These are phyloP conservation scores for Xanthia icteritia DNA, from an alignment of 2,888 invertebrate species.

Conservation along the genomic window DNA sequence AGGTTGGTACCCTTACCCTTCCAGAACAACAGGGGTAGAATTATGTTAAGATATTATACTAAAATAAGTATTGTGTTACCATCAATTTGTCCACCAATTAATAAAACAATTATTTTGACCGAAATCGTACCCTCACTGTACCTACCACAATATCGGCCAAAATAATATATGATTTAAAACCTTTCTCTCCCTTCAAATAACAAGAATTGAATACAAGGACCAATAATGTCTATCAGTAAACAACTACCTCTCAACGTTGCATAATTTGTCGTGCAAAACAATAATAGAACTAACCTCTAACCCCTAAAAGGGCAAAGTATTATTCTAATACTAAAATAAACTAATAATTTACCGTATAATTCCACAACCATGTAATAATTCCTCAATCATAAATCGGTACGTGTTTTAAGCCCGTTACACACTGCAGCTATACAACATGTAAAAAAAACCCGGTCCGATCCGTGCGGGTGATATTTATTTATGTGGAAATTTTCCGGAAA, in stretches of 20 bases:
- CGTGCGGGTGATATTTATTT: no score
- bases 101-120: neutral
- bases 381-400: conserved; percentile 49
- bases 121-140: neutral
- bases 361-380: conserved; percentile 57
- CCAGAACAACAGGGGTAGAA: no score
- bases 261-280: conserved; percentile 26
- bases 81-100: no score
- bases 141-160: neutral
- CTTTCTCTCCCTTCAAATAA: neutral
- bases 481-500: no score
- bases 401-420: conserved; percentile 8
- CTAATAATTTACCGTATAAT: conserved; percentile 43
- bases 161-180: neutral
- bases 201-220: conserved; percentile 15
- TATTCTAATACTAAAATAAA: conserved; percentile 30
- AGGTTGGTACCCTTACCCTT: no score
- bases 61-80: no score
- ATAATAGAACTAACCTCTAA: conserved; percentile 39
- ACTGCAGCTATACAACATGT: neutral
- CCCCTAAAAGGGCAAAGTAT: conserved; percentile 36
- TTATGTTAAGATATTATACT: no score
- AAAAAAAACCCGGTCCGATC: no score
- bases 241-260: neutral
- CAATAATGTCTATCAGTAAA: neutral